Conservation (phyloP, 1,140 invertebrate species). For the Halesus radiatus region DNA sequence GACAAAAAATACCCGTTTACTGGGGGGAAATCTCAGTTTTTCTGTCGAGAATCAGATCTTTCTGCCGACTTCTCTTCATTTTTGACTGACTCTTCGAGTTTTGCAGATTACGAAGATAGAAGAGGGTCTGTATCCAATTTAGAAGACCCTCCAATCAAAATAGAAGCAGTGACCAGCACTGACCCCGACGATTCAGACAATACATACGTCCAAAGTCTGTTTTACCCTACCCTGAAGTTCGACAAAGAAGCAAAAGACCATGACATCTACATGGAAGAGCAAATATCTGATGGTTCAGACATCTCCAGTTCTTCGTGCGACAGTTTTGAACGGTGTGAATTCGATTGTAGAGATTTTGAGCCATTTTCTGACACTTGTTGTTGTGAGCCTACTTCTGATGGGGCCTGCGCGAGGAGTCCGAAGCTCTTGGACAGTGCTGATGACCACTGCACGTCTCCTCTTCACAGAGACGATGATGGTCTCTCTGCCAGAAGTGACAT, state of each 20-base stretch:
- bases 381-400: slow-evolving; percentile 68
- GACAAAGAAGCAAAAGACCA: slow-evolving; percentile 61
- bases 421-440: slow-evolving; percentile 68
- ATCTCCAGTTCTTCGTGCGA: slow-evolving; percentile 69
- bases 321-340: slow-evolving; percentile 69
- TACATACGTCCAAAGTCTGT: slow-evolving; percentile 63
- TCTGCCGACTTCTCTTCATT: slow-evolving; percentile 70
- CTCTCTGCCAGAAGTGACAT: slow-evolving; percentile 73
- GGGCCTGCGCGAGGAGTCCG: slow-evolving; percentile 67
- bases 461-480: slow-evolving; percentile 64
- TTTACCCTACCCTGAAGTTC: slow-evolving; percentile 63
- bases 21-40: slow-evolving; percentile 62
- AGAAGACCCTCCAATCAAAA: slow-evolving; percentile 59
- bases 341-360: slow-evolving; percentile 70
- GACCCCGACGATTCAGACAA: slow-evolving; percentile 62
- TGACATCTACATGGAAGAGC: slow-evolving; percentile 65
- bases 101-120: slow-evolving; percentile 68
- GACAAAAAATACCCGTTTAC: slow-evolving; percentile 58
- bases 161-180: slow-evolving; percentile 52
- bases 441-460: slow-evolving; percentile 56
- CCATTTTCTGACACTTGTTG: slow-evolving; percentile 72
- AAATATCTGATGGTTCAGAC: slow-evolving; percentile 61
- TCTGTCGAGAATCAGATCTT: slow-evolving; percentile 62
- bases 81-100: slow-evolving; percentile 69
- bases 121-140: slow-evolving; percentile 60